Percentiles rank a stretch among this genome's conserved stretches.
phyloP scores from a whole-genome alignment of 2,888 invertebrate genomes.

The Thera britannica region DNA sequence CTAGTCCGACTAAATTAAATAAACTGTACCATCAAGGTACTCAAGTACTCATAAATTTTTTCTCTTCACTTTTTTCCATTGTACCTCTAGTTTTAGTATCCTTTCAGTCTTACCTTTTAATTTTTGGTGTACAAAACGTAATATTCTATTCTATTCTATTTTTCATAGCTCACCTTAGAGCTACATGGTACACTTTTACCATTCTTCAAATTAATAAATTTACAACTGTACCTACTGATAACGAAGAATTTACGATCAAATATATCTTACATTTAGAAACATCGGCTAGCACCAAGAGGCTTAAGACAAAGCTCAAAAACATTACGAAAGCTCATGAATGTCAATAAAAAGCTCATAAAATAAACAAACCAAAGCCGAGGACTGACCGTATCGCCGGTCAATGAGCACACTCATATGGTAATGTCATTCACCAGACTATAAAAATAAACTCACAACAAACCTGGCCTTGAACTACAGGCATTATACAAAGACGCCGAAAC shows the following conservation, averaged over 20 bases:
- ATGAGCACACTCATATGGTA: constrained; percentile 25
- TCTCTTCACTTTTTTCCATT: no score
- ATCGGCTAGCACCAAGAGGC: neutral
- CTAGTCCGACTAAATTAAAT: no score
- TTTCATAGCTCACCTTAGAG: neutral
- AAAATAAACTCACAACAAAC: constrained; percentile 38
- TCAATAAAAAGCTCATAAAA: constrained; percentile 26
- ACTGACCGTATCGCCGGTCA: constrained; percentile 27
- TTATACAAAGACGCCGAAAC: constrained; percentile 53
- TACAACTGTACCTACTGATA: constrained; percentile 1
- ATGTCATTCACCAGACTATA: constrained; percentile 35
- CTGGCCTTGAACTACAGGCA: constrained; percentile 55
- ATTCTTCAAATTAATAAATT: neutral
- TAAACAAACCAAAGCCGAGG: constrained; percentile 17
- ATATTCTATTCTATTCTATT: no score
- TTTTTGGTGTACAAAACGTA: no score
- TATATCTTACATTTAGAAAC: constrained; percentile 2
- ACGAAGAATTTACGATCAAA: neutral
- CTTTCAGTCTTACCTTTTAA: no score
- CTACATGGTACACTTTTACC: neutral
- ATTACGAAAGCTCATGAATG: constrained; percentile 20
- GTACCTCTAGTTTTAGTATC: no score
- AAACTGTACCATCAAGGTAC: no score
- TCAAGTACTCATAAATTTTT: no score
- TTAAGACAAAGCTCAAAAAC: constrained; percentile 12